A percentile compares a stretch with the other conserved stretches of the same genome.
Conservation (phyloP, 1,140 invertebrate genomes). For the Brachystomella parvula region DNA sequence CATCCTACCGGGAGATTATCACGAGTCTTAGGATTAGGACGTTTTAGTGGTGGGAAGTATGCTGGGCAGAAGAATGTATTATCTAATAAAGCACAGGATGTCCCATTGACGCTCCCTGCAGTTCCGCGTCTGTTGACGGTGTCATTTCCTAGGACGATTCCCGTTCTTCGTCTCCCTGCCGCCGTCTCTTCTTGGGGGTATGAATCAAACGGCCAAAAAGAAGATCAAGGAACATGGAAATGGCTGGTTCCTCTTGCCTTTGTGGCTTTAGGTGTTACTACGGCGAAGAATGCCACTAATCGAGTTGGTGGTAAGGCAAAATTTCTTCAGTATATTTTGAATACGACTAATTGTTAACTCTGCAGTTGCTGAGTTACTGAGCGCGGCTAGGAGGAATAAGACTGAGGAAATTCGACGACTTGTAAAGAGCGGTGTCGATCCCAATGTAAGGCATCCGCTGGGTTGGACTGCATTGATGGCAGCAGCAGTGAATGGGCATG, state of each 20-base stretch:
- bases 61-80: no score
- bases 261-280: neutral
- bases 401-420: slow-evolving; percentile 54
- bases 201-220: neutral
- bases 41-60: no score
- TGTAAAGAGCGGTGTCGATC: slow-evolving; percentile 46
- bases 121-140: no score
- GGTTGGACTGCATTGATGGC: slow-evolving; percentile 76
- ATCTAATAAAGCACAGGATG: no score
- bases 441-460: slow-evolving; percentile 58
- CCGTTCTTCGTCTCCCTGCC: no score
- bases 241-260: neutral
- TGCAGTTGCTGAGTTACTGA: slow-evolving; percentile 55
- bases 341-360: slow-evolving; percentile 30
- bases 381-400: slow-evolving; percentile 49
- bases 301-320: neutral
- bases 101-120: no score
- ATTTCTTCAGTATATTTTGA: neutral
- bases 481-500: slow-evolving; percentile 67
- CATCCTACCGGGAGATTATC: no score
- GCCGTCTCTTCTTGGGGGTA: no score
- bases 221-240: neutral
- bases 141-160: no score
- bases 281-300: neutral
- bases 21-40: no score